phyloP scores from a whole-genome alignment of 2,797 vertebrate species.

The Pteropus rufus region DNA sequence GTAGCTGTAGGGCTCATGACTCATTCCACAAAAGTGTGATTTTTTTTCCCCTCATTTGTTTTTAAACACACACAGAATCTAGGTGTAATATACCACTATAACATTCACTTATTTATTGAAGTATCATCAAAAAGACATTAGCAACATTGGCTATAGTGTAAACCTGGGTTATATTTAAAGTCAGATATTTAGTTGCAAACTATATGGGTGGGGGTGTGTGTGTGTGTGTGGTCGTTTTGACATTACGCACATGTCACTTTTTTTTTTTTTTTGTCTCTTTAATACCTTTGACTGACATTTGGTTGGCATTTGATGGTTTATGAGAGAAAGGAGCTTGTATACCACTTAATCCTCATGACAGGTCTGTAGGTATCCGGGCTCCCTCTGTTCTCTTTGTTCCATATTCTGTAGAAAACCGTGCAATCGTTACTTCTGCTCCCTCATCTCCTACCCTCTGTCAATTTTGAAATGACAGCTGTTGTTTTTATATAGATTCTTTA shows the following conservation, averaged over 20 bases:
- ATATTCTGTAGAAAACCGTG: fast-evolving
- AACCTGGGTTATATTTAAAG: background rate
- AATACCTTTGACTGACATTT: background rate
- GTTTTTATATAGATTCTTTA: background rate
- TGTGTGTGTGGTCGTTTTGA: background rate
- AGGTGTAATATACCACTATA: background rate
- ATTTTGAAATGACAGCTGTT: background rate
- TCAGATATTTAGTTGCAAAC: background rate
- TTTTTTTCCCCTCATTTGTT: background rate
- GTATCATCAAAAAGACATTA: background rate
- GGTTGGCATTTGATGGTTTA: background rate
- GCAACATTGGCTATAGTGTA: background rate
- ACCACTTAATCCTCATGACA: background rate
- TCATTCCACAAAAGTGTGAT: background rate
- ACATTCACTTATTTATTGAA: fast-evolving
- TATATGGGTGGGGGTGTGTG: too few relatives aligned
- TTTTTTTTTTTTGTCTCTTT: background rate
- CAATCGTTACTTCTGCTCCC: fast-evolving
- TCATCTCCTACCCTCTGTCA: background rate
- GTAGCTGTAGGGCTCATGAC: background rate
- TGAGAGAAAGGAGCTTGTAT: background rate
- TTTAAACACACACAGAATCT: background rate
- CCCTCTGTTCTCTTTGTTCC: background rate
- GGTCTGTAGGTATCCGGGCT: background rate
- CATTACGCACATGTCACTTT: background rate